Conservation (phyloP, 1,140 invertebrate genomes). For the Ceratina japonica region DNA sequence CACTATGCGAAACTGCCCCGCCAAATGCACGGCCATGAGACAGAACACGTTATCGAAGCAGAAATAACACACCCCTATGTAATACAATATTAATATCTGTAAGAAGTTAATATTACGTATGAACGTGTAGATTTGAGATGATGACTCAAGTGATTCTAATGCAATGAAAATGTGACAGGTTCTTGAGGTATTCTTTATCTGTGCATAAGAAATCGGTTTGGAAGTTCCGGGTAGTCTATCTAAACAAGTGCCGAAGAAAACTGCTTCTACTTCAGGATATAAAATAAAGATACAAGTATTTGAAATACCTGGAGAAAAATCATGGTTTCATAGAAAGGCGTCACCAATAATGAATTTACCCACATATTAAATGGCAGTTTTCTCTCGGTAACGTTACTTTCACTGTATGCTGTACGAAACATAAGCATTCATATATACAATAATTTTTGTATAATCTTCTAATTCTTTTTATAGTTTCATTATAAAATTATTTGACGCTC, state of each 20-base stretch:
- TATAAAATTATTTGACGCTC: not conserved
- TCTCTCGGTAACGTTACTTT: conserved; percentile 43
- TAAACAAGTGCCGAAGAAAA: not conserved
- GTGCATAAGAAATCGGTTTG: too few relatives aligned
- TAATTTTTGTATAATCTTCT: not conserved
- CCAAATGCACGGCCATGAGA: conserved; percentile 52
- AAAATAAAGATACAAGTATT: too few relatives aligned
- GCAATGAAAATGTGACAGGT: too few relatives aligned
- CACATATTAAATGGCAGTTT: conserved; percentile 54
- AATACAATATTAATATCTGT: conserved; percentile 41
- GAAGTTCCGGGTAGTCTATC: too few relatives aligned
- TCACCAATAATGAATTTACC: conserved; percentile 34
- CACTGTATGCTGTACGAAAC: not conserved
- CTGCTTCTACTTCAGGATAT: too few relatives aligned
- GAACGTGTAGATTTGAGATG: not conserved
- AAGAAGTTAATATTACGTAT: not conserved
- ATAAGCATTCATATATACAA: too few relatives aligned
- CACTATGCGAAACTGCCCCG: conserved; percentile 62
- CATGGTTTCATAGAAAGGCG: conserved; percentile 55
- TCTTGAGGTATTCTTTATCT: too few relatives aligned
- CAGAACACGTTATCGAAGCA: conserved; percentile 64
- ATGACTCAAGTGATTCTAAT: too few relatives aligned
- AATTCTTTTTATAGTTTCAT: too few relatives aligned
- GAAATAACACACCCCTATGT: conserved; percentile 52
- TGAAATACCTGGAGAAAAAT: conserved; percentile 49